Evolutionary conservation across 2,797 vertebrate species (phyloP), one percentile per base, ranked within the genome.

Genomic region (Australoheros facetus): DNA sequence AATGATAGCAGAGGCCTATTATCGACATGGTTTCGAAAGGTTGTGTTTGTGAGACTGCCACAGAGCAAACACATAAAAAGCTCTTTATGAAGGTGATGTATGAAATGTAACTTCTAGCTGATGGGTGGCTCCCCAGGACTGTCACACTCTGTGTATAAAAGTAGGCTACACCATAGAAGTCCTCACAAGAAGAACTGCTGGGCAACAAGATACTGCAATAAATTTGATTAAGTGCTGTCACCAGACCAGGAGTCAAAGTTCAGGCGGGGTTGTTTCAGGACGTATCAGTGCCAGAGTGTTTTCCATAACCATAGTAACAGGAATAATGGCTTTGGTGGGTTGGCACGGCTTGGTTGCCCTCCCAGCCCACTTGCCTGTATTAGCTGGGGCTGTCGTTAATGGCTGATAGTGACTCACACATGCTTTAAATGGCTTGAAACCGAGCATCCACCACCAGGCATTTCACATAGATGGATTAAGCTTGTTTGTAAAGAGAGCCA

Each of bases 371-470:
- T 30, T 80, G 80, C 32, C 82, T 76, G 23, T 19, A 34, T 32
- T 45, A 73, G 69, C 80, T 66, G 12, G 10, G 54, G 62, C 59
- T 59, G 60, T 70, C 39, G 37, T 19, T 83, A 77, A 88, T 73
- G 84, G 79, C 78, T 75, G 71, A 72, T 30, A 79, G 85, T 85
- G 90, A 91, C 88, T 92, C 90, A 88, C 66, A 19, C 73, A 26
- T 23, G 78, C 81, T 87, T 84, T 87, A 81, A 85, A 88, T 80
- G 75, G 57, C 59, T 82, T 71, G 32, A 71, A 81, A 78, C 72
- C 2, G 11, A 69, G 75, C 39, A 69, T 83, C 60, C 58, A 51
- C 19, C 7, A 64, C 69, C 56, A 55, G 71, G 54, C 58, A n/a
- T 85, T 80, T 73, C 30, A 78, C 79, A 77, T 21, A 30, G 73